A percentile compares a stretch with the other conserved stretches of the same genome.
phyloP scores from a whole-genome alignment of 1,140 invertebrate genomes.

The Muscidifurax raptorellus region DNA sequence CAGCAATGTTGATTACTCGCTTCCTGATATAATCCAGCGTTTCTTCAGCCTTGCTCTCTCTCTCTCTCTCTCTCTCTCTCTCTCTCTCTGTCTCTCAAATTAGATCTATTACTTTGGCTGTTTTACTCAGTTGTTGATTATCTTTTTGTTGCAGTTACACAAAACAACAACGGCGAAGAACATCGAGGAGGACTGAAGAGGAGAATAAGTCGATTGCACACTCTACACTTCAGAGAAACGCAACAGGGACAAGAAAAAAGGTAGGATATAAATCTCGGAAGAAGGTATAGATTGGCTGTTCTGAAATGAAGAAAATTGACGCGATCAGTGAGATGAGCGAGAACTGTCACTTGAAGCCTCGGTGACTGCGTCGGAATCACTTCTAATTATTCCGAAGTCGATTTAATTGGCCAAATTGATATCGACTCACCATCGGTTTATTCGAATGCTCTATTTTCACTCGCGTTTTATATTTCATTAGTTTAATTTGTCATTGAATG shows the following conservation, averaged over 20 bases:
- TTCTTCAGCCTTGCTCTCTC: too few relatives aligned
- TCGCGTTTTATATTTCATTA: neutral
- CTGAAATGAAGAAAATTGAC: neutral
- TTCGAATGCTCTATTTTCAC: neutral
- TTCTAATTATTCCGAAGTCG: constrained; percentile 29
- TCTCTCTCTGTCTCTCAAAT: too few relatives aligned
- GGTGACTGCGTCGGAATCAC: neutral
- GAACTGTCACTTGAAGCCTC: constrained; percentile 22
- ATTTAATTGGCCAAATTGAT: constrained; percentile 9
- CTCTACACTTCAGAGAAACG: neutral
- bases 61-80: too few relatives aligned
- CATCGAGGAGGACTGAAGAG: too few relatives aligned
- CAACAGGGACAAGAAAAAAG: neutral
- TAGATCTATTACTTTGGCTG: neutral
- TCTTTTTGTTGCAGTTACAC: neutral
- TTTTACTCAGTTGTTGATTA: neutral
- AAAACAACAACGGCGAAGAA: too few relatives aligned
- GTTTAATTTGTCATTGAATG: neutral
- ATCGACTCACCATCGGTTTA: neutral
- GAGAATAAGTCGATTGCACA: too few relatives aligned
- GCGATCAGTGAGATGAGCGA: constrained; percentile 3
- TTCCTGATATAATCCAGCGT: too few relatives aligned
- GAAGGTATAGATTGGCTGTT: too few relatives aligned
- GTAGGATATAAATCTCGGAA: neutral
- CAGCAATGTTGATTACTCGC: too few relatives aligned